Base-by-base conservation (phyloP, 2,797 vertebrate species). In the Pogoniulus pusillus region DNA sequence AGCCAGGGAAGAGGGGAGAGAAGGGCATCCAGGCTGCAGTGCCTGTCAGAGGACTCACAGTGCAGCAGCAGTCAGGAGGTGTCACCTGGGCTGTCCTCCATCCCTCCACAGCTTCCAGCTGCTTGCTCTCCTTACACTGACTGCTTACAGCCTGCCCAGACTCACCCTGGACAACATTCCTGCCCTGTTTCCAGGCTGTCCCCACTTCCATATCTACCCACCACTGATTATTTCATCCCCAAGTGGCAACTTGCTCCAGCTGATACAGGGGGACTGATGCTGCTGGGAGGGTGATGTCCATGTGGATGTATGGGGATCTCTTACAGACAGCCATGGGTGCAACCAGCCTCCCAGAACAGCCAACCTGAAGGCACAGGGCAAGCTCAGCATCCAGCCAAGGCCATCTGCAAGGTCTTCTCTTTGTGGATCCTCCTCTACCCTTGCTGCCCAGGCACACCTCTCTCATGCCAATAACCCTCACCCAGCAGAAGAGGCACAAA, bases 161-260 rank as follows among this genome's bases (percentile, higher is more conserved):
- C 71, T 51, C 0, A 0, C n/a, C 41, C 63, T 4, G 26, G 27
- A 23, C 2, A 3, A 13, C 19, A 1, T 14, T 37, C 30, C 87
- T 87, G 29, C 45, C 55, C 63, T 0, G 1, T 19, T 58, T 73
- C 62, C 58, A 82, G 41, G 37, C 18, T 76, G 22, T 74, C 4
- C 6, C 12, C 62, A 58, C 12, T 32, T 49, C 65, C 22, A 6
- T 8, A 11, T 17, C n/a, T n/a, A 5, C 17, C 34, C 41, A 20
- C 30, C 49, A 26, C 9, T 13, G 0, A 12, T 10, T 16, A 27
- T 16, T 82, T 29, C 2, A 1, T 7, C 7, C 22, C 43, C 7
- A 0, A 0, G 4, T 2, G 6, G 27, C 19, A 15, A 10, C 4
- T 47, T 5, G 9, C 5, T 41, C 15, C 18, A 3, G 1, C 5